phyloP scores from a whole-genome alignment of 2,888 invertebrate genomes.

The Rutpela maculata region DNA sequence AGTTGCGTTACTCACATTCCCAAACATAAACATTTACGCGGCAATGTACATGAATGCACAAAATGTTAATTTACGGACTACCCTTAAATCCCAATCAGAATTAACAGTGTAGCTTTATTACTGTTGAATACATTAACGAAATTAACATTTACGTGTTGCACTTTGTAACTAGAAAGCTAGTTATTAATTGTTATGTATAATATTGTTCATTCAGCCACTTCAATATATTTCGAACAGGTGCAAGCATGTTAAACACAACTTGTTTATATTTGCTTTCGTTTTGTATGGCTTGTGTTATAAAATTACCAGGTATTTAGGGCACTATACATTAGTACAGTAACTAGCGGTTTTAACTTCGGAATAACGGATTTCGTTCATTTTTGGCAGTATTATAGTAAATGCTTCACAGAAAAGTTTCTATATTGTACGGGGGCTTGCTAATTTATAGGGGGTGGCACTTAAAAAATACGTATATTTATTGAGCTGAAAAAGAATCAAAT shows the following conservation, averaged over 20 bases:
- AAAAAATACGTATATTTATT: too few relatives aligned
- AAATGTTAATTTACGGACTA: background rate
- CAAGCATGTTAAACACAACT: background rate
- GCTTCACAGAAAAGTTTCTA: too few relatives aligned
- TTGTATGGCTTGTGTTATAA: too few relatives aligned
- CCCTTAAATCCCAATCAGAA: conserved; percentile 7
- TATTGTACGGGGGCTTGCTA: too few relatives aligned
- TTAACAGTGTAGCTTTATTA: background rate
- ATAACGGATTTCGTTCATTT: too few relatives aligned
- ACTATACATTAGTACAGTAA: too few relatives aligned
- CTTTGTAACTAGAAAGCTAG: background rate
- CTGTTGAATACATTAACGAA: background rate
- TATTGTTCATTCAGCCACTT: background rate
- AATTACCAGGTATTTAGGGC: too few relatives aligned
- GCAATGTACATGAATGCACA: background rate
- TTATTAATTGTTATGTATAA: background rate
- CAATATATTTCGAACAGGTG: background rate
- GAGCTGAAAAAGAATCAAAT: too few relatives aligned
- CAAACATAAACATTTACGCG: background rate
- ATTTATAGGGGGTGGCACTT: too few relatives aligned
- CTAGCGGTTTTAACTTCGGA: too few relatives aligned
- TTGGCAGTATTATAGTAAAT: too few relatives aligned
- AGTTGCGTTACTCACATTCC: background rate
- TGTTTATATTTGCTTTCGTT: too few relatives aligned
- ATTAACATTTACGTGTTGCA: background rate